Conservation (phyloP, 2,113 vertebrate species). For the Ictalurus punctatus region DNA sequence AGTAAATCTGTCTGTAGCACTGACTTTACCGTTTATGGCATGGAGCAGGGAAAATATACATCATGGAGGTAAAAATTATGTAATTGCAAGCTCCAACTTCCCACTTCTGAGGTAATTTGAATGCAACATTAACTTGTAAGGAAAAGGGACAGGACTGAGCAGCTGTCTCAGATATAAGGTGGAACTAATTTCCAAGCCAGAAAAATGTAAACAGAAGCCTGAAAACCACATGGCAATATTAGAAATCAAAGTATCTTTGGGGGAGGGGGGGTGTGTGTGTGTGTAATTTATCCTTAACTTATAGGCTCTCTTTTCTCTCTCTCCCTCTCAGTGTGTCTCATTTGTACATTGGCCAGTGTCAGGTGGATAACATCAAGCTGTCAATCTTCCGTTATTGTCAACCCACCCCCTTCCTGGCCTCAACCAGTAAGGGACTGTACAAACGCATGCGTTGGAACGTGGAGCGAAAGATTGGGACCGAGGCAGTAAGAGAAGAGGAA, state of each 20-base stretch:
- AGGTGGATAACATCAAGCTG: constrained; percentile 66
- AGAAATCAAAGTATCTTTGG: too few species aligned
- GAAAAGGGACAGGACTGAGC: neutral
- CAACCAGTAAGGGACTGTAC: constrained; percentile 66
- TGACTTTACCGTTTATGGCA: neutral
- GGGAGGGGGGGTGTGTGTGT: too few species aligned
- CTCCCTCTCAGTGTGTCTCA: constrained; percentile 71
- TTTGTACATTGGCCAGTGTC: constrained; percentile 77
- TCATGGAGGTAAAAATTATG: neutral
- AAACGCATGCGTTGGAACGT: constrained; percentile 89
- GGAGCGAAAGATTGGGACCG: constrained; percentile 49
- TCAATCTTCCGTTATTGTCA: constrained; percentile 76
- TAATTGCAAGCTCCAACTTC: neutral
- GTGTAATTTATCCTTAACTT: neutral
- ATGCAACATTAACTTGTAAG: neutral
- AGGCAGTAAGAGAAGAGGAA: constrained; percentile 1
- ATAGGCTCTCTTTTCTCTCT: neutral
- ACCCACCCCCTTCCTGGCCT: constrained; percentile 70
- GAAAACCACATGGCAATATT: neutral
- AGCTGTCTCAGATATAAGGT: neutral
- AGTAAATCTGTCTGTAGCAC: too few species aligned
- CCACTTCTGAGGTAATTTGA: neutral
- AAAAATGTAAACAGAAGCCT: neutral
- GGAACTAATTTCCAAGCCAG: neutral
- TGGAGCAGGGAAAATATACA: neutral